These are phyloP conservation scores for Sycophila texana DNA, from an alignment of 2,888 invertebrate genomes.

Conservation along the genomic window DNA sequence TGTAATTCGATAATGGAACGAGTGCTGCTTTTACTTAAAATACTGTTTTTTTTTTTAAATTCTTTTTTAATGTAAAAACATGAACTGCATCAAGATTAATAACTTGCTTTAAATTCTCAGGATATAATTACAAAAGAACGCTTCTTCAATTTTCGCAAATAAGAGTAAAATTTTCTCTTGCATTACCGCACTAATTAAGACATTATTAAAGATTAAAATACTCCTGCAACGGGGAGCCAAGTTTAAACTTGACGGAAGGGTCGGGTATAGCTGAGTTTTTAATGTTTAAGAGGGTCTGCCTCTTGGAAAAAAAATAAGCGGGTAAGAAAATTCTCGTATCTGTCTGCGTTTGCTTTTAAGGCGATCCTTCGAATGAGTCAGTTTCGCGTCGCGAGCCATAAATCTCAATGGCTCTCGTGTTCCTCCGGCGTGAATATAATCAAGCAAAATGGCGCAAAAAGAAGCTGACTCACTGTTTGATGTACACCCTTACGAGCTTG, in stretches of 20 bases:
- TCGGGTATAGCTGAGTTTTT: conserved; percentile 28
- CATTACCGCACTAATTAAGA: conserved; percentile 27
- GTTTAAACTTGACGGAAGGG: background rate
- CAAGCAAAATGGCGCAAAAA: conserved; percentile 55
- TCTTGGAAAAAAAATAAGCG: conserved; percentile 27
- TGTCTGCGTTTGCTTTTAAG: conserved; percentile 42
- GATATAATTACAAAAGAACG: no score
- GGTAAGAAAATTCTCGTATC: conserved; percentile 18
- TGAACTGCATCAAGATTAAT: background rate
- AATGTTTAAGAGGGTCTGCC: conserved; percentile 29
- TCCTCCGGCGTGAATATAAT: conserved; percentile 49
- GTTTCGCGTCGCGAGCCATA: conserved; percentile 50
- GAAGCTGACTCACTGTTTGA: conserved; percentile 55
- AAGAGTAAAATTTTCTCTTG: background rate
- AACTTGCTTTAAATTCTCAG: background rate
- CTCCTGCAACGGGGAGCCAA: background rate
- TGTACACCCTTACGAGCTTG: conserved; percentile 1
- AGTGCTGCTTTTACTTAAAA: no score
- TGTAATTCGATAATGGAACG: no score
- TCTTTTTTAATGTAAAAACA: background rate
- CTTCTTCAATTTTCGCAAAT: background rate
- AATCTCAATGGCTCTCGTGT: conserved; percentile 52
- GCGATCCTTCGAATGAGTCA: conserved; percentile 50
- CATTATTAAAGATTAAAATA: conserved; percentile 16
- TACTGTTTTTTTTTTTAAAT: no score